phyloP scores from a whole-genome alignment of 1,140 invertebrate genomes.

The Drosophila ficusphila region DNA sequence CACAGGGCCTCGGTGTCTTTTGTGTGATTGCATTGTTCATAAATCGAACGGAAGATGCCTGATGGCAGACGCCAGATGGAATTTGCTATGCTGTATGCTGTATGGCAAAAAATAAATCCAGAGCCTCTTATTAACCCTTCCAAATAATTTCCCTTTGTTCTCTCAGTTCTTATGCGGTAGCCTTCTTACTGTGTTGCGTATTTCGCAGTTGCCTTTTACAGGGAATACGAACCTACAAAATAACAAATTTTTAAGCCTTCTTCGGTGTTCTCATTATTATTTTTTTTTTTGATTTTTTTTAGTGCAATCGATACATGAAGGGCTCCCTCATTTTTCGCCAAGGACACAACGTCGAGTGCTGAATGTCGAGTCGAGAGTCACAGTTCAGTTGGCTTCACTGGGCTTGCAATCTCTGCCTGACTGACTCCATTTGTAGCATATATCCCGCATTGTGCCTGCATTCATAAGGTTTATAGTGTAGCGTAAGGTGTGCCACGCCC shows the following conservation, averaged over 20 bases:
- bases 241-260: no score
- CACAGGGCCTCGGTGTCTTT: constrained; percentile 8
- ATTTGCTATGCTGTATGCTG: background rate
- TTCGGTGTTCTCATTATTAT: background rate
- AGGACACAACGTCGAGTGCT: constrained; percentile 13
- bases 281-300: background rate
- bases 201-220: no score
- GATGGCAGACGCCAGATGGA: background rate
- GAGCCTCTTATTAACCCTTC: no score
- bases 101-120: background rate
- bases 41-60: constrained; percentile 7
- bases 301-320: constrained; percentile 3
- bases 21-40: constrained; percentile 34
- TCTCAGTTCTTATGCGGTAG: no score
- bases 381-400: constrained; percentile 54
- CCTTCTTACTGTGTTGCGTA: no score
- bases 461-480: constrained; percentile 13
- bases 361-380: constrained; percentile 23
- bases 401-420: constrained; percentile 46
- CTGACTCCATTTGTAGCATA: constrained; percentile 28
- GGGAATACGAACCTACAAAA: no score
- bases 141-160: no score
- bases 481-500: constrained; percentile 3
- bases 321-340: constrained; percentile 16
- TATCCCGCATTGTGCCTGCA: constrained; percentile 22